Evolutionary conservation across 2,888 invertebrate species (phyloP), one percentile per base, ranked within the genome.

Genomic region (Eristalis intricaria): DNA sequence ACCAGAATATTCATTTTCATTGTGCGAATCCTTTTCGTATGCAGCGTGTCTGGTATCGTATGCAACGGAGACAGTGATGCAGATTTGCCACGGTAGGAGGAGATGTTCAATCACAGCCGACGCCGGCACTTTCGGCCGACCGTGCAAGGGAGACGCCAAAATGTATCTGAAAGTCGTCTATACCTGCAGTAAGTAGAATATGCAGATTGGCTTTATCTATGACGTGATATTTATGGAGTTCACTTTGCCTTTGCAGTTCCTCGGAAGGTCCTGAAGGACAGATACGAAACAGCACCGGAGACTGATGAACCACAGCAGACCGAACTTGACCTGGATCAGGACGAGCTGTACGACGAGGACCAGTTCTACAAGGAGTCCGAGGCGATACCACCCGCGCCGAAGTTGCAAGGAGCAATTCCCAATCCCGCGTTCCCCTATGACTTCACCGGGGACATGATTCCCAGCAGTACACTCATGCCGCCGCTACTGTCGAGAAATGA

Each of bases 61-160:
- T 93, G 97, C 98, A 5, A 97, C 98, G n/a, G 98, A 98, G 93
- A 97, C 96, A 22, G 96, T 98, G 75, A 97, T 98, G 96, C 95
- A 96, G 91, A 95, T 96, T 90, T 97, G 97, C 92, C 97, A 97
- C 91, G 97, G 97, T 43, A 96, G 97, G 91, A 94, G 97, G 86
- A 95, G 95, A 81, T 97, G 97, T 91, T 96, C 96, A 66, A 94
- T 97, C 70, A 95, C 96, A 26, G 97, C 97, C 2, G 97, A 97
- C 93, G 95, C 96, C 90, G 95, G 96, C 89, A 97, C 97, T 91
- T 97, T 97, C 91, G 97, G 97, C 8, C 96, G 95, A 90, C 97
- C 97, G 0, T 97, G 97, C 92, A 95, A 96, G 89, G 94, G 95
- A 0, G 96, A 96, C 89, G 96, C 97, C 90, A 94, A 96, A 91